Evolutionary conservation across 2,888 invertebrate species (phyloP).

Genomic region (Ametastegia equiseti): DNA sequence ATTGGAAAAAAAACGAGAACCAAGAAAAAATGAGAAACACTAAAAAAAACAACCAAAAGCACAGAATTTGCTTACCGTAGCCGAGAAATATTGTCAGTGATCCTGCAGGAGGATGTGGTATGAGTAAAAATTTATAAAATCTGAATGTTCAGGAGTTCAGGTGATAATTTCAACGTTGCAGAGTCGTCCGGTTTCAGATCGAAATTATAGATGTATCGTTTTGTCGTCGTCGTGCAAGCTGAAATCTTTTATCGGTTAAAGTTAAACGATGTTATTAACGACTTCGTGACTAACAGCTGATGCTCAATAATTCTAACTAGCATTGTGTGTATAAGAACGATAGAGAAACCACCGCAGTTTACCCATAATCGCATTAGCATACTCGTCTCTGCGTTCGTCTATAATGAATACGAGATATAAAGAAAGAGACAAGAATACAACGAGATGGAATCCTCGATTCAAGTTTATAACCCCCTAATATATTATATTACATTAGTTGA

Average conservation of each 20-base stretch:
- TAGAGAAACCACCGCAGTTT: conserved; percentile 45
- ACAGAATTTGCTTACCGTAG: no score
- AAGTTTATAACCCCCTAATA: background rate
- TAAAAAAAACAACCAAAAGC: no score
- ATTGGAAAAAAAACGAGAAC: no score
- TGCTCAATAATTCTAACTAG: conserved; percentile 35
- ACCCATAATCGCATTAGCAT: conserved; percentile 25
- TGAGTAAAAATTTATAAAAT: no score
- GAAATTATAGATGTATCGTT: background rate
- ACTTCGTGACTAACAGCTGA: conserved; percentile 40
- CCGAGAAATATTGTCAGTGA: no score
- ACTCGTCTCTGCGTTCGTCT: conserved; percentile 55
- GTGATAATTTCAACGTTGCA: no score
- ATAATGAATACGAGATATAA: conserved; percentile 54
- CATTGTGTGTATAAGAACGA: conserved; percentile 23
- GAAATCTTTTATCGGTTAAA: conserved; percentile 5
- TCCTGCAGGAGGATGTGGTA: no score
- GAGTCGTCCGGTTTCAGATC: no score
- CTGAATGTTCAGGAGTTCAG: no score
- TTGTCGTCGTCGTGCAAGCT: background rate
- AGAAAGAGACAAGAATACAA: conserved; percentile 43
- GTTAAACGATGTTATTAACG: conserved; percentile 35
- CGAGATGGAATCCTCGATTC: conserved; percentile 25
- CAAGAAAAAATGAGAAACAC: no score
- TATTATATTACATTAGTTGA: no score